These are phyloP conservation scores for Noctua fimbriata DNA, from an alignment of 2,888 invertebrate genomes.

Conservation along the genomic window DNA sequence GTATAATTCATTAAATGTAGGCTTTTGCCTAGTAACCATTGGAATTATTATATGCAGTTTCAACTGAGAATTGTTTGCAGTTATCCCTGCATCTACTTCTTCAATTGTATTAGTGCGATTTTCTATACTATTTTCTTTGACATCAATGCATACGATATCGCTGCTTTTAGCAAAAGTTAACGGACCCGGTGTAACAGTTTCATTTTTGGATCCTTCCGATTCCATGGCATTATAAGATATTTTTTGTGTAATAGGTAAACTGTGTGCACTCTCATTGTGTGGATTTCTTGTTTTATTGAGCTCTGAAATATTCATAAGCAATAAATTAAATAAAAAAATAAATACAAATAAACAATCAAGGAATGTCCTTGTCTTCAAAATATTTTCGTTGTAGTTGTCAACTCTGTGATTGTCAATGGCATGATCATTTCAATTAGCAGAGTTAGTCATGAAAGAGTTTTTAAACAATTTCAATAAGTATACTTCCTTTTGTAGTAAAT, in stretches of 20 bases:
- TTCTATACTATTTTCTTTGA: conserved; percentile 17
- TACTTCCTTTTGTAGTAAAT: background rate
- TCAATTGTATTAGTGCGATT: background rate
- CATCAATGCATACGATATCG: conserved; percentile 22
- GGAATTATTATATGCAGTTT: conserved; percentile 8
- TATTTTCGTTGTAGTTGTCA: background rate
- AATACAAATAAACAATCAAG: conserved; percentile 6
- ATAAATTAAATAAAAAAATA: conserved; percentile 10
- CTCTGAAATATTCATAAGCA: conserved; percentile 48
- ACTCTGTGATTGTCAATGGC: background rate
- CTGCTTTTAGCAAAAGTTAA: conserved; percentile 17
- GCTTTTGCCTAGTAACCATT: background rate
- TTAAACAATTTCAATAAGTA: background rate
- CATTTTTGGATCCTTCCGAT: conserved; percentile 32
- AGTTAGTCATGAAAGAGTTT: background rate
- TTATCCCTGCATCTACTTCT: conserved; percentile 8
- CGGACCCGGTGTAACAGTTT: conserved; percentile 29
- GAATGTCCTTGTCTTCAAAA: background rate
- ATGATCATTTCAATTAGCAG: background rate
- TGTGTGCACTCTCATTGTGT: conserved; percentile 18
- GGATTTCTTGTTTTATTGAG: background rate
- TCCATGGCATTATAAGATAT: conserved; percentile 28
- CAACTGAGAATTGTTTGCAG: conserved; percentile 13
- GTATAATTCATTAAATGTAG: conserved; percentile 30
- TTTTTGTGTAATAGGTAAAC: conserved; percentile 21